Evolutionary conservation across 2,797 vertebrate genomes (phyloP), one percentile per base, ranked within the genome.

Genomic region (Dermochelys coriacea): DNA sequence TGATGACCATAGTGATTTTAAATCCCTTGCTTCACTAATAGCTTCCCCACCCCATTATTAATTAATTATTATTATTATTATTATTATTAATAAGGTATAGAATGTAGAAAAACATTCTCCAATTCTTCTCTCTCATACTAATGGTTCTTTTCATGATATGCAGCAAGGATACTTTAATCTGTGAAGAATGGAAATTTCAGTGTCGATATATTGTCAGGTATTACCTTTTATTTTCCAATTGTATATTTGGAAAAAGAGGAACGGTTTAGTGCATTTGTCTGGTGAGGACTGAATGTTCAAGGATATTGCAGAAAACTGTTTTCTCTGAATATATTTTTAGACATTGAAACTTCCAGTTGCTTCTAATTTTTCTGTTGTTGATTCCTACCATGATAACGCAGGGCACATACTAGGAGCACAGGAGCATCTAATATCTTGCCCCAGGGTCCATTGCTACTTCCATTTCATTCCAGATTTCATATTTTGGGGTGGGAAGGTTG

Each of bases 91-190:
- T 96, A 93, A 90, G 90, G 84, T 93, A 88, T 23, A 83, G 88
- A 94, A 94, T 87, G 88, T 49, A 91, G 82, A 47, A 37, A 78
- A 86, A 92, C 96, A 97, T 96, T 95, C 94, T 88, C 45, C 79
- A 61, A 68, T 92, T 83, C 34, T 0, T 47, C 84, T 37, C 86
- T 82, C 95, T 82, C 87, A 54, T 91, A 52, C 94, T 97, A 97
- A 98, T 96, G 94, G 95, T 84, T 98, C 97, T 97, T 97, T 97
- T 98, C 96, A 97, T 15, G 51, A 97, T 93, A 93, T 82, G 93
- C 96, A 97, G 93, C 94, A 97, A 98, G 95, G 94, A 97, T 97
- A 96, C 97, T 98, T 98, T 98, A 97, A 98, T 97, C 93, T 80
- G 83, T 94, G 96, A 94, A 93, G 97, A 98, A 97, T 88, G 90